phyloP scores from a whole-genome alignment of 2,888 invertebrate genomes.

The Lithophane leautieri region DNA sequence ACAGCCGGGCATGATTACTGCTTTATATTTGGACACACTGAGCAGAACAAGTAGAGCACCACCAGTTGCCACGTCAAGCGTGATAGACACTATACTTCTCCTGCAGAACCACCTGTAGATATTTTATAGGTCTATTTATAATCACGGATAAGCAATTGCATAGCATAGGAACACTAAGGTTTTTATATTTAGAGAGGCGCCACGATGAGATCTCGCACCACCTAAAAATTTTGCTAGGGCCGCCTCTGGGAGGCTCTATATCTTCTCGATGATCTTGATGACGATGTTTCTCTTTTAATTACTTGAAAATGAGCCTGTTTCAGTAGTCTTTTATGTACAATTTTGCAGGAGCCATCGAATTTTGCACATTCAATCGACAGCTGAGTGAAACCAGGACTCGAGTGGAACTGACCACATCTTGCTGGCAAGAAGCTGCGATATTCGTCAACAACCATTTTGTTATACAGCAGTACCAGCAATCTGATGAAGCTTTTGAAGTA shows the following conservation, averaged over 20 bases:
- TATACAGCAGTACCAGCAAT: slow-evolving; percentile 75
- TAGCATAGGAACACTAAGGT: too few relatives aligned
- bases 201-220: not conserved
- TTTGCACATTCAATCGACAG: slow-evolving; percentile 82
- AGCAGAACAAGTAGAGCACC: too few relatives aligned
- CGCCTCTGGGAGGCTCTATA: too few relatives aligned
- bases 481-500: slow-evolving; percentile 82
- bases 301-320: not conserved
- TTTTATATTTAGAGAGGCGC: too few relatives aligned
- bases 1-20: too few relatives aligned
- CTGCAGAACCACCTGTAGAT: too few relatives aligned
- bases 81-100: too few relatives aligned
- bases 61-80: too few relatives aligned
- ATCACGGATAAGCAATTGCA: too few relatives aligned
- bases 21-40: too few relatives aligned
- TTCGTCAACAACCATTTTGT: slow-evolving; percentile 86
- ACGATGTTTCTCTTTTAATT: not conserved
- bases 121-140: too few relatives aligned
- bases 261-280: not conserved
- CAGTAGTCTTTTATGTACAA: not conserved
- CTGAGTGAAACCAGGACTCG: slow-evolving; percentile 82
- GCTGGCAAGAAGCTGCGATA: slow-evolving; percentile 82
- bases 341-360: slow-evolving; percentile 79
- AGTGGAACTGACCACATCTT: slow-evolving; percentile 82
- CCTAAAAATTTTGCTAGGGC: not conserved